These are phyloP conservation scores for Platorchestia sp. DNA, from an alignment of 1,140 invertebrate species.

Conservation along the genomic window DNA sequence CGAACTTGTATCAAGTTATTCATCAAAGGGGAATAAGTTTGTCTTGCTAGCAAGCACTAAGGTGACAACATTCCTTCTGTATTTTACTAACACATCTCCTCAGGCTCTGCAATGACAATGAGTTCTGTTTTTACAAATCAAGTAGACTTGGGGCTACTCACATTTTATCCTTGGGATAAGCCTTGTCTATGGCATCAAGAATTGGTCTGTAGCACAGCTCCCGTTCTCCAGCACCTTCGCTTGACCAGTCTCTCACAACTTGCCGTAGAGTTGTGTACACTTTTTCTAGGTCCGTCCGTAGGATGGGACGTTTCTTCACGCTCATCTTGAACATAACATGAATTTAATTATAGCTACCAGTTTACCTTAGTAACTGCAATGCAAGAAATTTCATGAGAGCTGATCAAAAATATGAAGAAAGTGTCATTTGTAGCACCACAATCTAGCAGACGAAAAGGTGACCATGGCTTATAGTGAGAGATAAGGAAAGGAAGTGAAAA, in stretches of 20 bases:
- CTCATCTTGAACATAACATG: background rate
- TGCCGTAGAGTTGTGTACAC: slow-evolving; percentile 95
- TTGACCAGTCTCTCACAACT: slow-evolving; percentile 95
- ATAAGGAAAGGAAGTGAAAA: too few relatives aligned
- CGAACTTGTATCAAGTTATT: too few relatives aligned
- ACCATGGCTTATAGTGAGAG: too few relatives aligned
- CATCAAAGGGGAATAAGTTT: too few relatives aligned
- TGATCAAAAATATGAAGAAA: background rate
- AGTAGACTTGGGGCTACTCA: background rate
- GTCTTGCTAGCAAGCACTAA: too few relatives aligned
- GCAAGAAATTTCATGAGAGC: background rate
- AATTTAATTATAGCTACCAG: background rate
- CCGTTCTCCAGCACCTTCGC: slow-evolving; percentile 85
- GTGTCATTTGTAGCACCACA: too few relatives aligned
- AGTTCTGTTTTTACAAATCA: too few relatives aligned
- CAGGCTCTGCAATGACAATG: too few relatives aligned
- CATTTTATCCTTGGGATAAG: slow-evolving; percentile 77
- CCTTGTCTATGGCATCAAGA: slow-evolving; percentile 83
- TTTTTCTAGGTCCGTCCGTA: slow-evolving; percentile 80
- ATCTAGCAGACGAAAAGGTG: too few relatives aligned
- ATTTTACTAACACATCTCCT: too few relatives aligned
- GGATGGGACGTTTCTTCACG: slow-evolving; percentile 30
- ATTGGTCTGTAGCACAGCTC: slow-evolving; percentile 92
- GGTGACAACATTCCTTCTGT: too few relatives aligned
- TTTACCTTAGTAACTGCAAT: background rate